phyloP scores from a whole-genome alignment of 2,797 vertebrate genomes.

The Crocidura indochinensis region DNA sequence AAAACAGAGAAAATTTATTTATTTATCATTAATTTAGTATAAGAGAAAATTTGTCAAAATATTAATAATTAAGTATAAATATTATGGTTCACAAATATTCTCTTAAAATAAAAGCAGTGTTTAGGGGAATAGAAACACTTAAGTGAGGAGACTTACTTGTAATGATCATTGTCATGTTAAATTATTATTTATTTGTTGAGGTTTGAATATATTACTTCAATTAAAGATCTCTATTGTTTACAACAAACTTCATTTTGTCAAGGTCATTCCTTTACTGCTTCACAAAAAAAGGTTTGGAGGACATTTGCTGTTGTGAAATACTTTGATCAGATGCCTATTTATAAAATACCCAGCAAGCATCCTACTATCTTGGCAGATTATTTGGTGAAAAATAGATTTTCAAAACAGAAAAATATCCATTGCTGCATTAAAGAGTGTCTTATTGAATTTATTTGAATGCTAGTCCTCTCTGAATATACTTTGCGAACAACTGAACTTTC shows the following conservation, averaged over 20 bases:
- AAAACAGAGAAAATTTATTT: not conserved
- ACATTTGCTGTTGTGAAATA: constrained; percentile 48
- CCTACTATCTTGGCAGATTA: not conserved
- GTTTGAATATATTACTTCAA: constrained; percentile 48
- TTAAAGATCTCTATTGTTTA: constrained; percentile 18
- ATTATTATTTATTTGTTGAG: constrained; percentile 53
- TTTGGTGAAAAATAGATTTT: constrained; percentile 27
- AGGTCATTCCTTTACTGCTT: not conserved
- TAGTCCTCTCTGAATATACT: not conserved
- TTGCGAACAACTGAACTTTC: constrained; percentile 2
- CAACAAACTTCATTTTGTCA: constrained; percentile 27
- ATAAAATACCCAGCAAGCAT: not conserved
- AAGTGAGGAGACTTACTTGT: not conserved
- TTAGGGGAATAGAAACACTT: not conserved
- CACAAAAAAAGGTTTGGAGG: not conserved
- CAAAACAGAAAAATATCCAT: constrained; percentile 14
- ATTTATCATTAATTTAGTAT: not conserved
- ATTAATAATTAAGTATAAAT: not conserved
- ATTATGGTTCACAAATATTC: not conserved
- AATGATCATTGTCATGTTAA: not conserved
- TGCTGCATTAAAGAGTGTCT: not conserved
- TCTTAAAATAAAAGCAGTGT: constrained; percentile 2
- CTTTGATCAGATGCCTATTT: not conserved
- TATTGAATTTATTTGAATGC: constrained; percentile 10
- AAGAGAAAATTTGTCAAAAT: constrained; percentile 40